Base-by-base conservation (phyloP, 2,888 invertebrate genomes). In the Dolomedes plantarius region DNA sequence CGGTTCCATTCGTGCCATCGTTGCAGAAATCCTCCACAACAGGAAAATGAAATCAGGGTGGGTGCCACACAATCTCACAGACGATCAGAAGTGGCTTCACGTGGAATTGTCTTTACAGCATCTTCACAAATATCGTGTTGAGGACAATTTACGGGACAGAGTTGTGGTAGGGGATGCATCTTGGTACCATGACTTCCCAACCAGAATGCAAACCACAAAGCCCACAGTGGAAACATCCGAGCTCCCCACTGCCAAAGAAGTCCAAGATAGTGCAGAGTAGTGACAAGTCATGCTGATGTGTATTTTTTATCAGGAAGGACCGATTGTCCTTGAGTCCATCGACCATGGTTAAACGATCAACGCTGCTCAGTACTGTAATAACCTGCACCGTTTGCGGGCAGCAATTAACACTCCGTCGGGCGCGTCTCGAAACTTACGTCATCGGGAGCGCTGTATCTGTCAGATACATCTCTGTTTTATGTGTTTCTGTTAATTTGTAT, bases 141-240 rank as follows among this genome's bases (percentile, higher is more conserved):
- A 56, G 13, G 13, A 56, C 56, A 13, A 56, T 56, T 56, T 36
- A 9, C 3, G 36, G 36, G 9, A 36, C 36, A 36, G 36, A 36
- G 36, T 36, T 6, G 65, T 7, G 23, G 27, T 23, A 65, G 23
- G 28, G 7, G 91, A 91, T 89, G 90, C 91, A 90, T 90, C 90
- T 71, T 91, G 90, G 90, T 89, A 91, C 67, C 89, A 90, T 85
- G 88, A 89, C 88, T 89, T n/a, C 88, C 85, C 90, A n/a, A 79
- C 89, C 90, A 83, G 90, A 90, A 87, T 90, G 89, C 46, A 90
- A 91, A 75, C 27, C 64, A 78, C 87, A 89, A 79, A 65, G 1
- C 36, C 16, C 36, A 39, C 41, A 85, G n/a, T 73, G n/a, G n/a
- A n/a, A n/a, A n/a, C n/a, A n/a, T n/a, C n/a, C n/a, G n/a, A n/a